Percentiles rank a stretch among this genome's conserved stretches.
phyloP scores from a whole-genome alignment of 2,113 vertebrate genomes.

The Mixornis gularis region DNA sequence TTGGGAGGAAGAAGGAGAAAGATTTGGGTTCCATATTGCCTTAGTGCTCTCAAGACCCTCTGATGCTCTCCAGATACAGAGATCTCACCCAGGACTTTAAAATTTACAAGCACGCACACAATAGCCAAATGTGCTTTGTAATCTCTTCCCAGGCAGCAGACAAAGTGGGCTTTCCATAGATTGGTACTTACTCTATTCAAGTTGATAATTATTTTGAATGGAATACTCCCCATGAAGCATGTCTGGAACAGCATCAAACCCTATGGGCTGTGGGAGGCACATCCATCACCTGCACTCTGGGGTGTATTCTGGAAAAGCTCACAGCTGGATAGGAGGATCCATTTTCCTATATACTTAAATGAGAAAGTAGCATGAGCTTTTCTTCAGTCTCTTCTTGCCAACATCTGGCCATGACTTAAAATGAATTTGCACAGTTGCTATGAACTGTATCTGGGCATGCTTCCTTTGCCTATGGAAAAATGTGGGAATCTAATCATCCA shows the following conservation, averaged over 20 bases:
- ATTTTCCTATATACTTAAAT: conserved; percentile 38
- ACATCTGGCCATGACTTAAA: conserved; percentile 29
- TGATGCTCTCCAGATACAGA: conserved; percentile 26
- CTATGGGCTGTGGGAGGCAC: conserved; percentile 16
- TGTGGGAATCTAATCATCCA: not conserved
- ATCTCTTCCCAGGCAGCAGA: conserved; percentile 26
- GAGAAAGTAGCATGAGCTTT: conserved; percentile 33
- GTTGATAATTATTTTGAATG: conserved; percentile 57
- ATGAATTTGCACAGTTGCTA: not conserved
- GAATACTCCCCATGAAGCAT: conserved; percentile 49
- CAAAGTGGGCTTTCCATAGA: conserved; percentile 22
- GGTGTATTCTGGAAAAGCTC: conserved; percentile 45
- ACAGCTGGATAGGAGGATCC: conserved; percentile 50
- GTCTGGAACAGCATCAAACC: conserved; percentile 51
- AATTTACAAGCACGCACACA: conserved; percentile 18
- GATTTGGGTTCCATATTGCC: conserved; percentile 15
- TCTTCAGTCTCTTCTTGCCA: conserved; percentile 29
- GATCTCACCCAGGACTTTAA: conserved; percentile 11
- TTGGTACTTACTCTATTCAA: conserved; percentile 34
- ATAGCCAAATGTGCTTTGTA: conserved; percentile 42
- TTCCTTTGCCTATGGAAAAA: conserved; percentile 29
- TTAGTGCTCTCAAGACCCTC: not conserved
- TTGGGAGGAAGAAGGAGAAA: not conserved
- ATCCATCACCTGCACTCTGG: conserved; percentile 28
- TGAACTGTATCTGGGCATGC: not conserved